Percentiles rank a stretch among this genome's conserved stretches.
phyloP scores from a whole-genome alignment of 2,888 invertebrate genomes.

The Acleris literana region DNA sequence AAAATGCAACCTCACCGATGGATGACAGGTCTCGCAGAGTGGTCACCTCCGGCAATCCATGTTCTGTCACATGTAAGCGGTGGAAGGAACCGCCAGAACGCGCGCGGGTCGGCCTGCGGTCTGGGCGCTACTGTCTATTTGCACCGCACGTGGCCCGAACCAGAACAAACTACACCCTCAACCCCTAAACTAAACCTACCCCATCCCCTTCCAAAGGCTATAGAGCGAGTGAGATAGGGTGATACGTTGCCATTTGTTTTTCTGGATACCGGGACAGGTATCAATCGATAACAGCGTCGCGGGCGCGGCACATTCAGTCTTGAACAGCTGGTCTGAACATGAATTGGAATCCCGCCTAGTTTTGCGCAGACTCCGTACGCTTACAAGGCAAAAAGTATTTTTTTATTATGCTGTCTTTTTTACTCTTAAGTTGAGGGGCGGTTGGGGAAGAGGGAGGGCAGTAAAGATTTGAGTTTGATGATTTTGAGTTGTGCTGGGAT shows the following conservation, averaged over 20 bases:
- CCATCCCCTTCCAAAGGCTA: not conserved
- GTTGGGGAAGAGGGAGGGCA: too few species aligned
- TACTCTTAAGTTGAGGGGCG: too few species aligned
- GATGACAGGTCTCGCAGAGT: slow-evolving; percentile 46
- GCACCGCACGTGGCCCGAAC: slow-evolving; percentile 47
- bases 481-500: slow-evolving; percentile 15
- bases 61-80: slow-evolving; percentile 51
- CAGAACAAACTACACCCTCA: not conserved
- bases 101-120: slow-evolving; percentile 62
- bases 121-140: slow-evolving; percentile 63
- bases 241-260: slow-evolving; percentile 51
- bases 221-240: slow-evolving; percentile 4
- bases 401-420: not conserved
- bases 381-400: not conserved
- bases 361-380: slow-evolving; percentile 21
- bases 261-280: slow-evolving; percentile 55
- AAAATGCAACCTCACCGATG: slow-evolving; percentile 48
- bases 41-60: slow-evolving; percentile 78
- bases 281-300: slow-evolving; percentile 81
- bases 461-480: not conserved
- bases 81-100: slow-evolving; percentile 39
- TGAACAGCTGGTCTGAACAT: slow-evolving; percentile 82
- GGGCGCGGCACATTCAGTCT: slow-evolving; percentile 77
- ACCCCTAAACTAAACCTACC: slow-evolving; percentile 8
- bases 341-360: slow-evolving; percentile 63